A percentile compares a stretch with the other conserved stretches of the same genome.
Conservation (phyloP, 2,113 vertebrate species). For the Meleagris gallopavo region DNA sequence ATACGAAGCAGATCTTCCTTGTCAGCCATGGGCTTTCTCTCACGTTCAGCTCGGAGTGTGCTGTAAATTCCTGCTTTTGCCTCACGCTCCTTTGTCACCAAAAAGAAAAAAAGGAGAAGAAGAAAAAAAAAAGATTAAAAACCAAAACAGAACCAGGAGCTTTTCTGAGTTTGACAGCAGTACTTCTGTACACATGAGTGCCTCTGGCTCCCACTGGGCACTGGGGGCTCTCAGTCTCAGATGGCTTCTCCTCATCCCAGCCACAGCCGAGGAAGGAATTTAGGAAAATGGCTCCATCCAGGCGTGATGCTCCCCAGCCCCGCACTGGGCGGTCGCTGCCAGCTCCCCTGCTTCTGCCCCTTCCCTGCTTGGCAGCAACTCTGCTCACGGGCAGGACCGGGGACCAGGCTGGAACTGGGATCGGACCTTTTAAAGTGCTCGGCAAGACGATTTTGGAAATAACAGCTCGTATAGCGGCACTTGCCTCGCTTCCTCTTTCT, state of each 20-base stretch:
- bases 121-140: neutral
- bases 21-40: neutral
- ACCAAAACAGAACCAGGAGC: neutral
- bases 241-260: neutral
- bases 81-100: neutral
- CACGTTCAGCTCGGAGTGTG: neutral
- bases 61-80: neutral
- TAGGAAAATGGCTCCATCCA: neutral
- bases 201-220: neutral
- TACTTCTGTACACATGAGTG: neutral
- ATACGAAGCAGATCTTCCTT: neutral
- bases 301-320: neutral
- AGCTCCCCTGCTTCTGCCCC: neutral
- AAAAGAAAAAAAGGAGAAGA: neutral
- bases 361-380: neutral
- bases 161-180: neutral
- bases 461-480: accelerated
- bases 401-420: neutral
- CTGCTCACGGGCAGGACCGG: neutral
- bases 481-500: neutral
- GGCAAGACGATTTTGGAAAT: neutral
- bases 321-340: neutral
- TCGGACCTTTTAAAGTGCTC: neutral
- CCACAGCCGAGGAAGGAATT: neutral
- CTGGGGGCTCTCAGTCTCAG: neutral